These are phyloP conservation scores for Brenthis daphne DNA, from an alignment of 2,888 invertebrate genomes.

Conservation along the genomic window DNA sequence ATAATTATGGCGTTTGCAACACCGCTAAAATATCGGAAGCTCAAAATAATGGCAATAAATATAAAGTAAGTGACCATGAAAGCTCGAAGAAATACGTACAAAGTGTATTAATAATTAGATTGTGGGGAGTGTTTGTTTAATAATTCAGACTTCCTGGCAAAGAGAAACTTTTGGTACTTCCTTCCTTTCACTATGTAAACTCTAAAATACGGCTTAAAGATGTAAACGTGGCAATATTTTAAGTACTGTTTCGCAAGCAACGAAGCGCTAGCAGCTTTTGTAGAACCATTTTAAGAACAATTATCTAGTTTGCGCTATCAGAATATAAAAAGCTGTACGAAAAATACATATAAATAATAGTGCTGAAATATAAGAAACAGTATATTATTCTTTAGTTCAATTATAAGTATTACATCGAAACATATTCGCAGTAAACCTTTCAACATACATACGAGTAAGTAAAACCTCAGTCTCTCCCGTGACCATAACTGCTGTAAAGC, in stretches of 20 bases:
- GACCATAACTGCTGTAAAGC: no score
- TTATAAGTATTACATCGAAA: no score
- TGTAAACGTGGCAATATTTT: conserved; percentile 17
- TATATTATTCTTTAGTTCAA: no score
- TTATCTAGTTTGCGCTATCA: neutral
- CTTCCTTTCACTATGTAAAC: conserved; percentile 15
- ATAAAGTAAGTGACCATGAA: neutral
- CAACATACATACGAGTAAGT: no score
- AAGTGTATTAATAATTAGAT: conserved; percentile 16
- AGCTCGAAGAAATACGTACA: neutral
- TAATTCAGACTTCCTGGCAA: conserved; percentile 26
- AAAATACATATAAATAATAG: no score
- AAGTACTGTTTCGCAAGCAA: conserved; percentile 2
- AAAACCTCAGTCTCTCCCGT: no score
- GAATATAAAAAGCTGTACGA: no score
- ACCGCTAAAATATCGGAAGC: no score
- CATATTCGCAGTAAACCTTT: no score
- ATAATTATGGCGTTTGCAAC: no score
- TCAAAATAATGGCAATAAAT: no score
- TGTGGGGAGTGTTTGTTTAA: conserved; percentile 16
- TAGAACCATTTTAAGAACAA: neutral
- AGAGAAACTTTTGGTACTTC: conserved; percentile 19
- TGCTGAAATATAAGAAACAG: no score
- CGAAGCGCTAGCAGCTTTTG: conserved; percentile 1
- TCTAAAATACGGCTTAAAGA: conserved; percentile 16